Conservation (phyloP, 2,797 vertebrate genomes). For the Danio tinwini region DNA sequence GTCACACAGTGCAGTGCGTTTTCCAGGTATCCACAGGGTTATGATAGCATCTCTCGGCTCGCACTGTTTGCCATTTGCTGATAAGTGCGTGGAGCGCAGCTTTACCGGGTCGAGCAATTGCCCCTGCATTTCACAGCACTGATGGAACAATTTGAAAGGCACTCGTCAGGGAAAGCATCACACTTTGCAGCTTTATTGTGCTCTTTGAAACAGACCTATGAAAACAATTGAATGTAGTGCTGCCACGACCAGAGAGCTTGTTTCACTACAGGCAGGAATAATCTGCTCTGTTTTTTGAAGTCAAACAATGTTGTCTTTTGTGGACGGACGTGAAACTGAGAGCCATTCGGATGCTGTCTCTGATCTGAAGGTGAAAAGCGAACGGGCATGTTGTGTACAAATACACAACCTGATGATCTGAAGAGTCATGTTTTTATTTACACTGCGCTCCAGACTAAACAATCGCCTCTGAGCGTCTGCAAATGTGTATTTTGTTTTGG, state of each 20-base stretch:
- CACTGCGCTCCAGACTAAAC: constrained; percentile 4
- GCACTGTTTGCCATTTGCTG: constrained; percentile 42
- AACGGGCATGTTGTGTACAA: background rate
- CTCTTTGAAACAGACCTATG: constrained; percentile 25
- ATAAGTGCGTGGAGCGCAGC: constrained; percentile 28
- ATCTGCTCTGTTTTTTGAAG: background rate
- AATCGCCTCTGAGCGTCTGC: background rate
- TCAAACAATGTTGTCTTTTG: constrained; percentile 9
- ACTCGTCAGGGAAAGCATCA: constrained; percentile 33
- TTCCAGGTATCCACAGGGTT: constrained; percentile 4
- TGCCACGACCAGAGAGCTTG: constrained; percentile 17
- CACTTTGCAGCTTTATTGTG: constrained; percentile 24
- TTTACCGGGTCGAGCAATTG: constrained; percentile 43
- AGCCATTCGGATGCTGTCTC: constrained; percentile 26
- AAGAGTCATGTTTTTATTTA: constrained; percentile 5
- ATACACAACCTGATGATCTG: constrained; percentile 5
- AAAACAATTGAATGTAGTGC: constrained; percentile 32
- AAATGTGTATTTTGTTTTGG: background rate
- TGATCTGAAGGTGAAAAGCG: constrained; percentile 31
- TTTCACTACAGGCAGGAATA: background rate
- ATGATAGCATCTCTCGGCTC: constrained; percentile 51
- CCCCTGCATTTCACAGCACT: constrained; percentile 28
- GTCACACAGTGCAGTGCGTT: constrained; percentile 38
- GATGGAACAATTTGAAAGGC: constrained; percentile 39
- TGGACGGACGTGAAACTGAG: constrained; percentile 19